These are phyloP conservation scores for Archips crataeganus DNA, from an alignment of 2,888 invertebrate genomes.

Conservation along the genomic window DNA sequence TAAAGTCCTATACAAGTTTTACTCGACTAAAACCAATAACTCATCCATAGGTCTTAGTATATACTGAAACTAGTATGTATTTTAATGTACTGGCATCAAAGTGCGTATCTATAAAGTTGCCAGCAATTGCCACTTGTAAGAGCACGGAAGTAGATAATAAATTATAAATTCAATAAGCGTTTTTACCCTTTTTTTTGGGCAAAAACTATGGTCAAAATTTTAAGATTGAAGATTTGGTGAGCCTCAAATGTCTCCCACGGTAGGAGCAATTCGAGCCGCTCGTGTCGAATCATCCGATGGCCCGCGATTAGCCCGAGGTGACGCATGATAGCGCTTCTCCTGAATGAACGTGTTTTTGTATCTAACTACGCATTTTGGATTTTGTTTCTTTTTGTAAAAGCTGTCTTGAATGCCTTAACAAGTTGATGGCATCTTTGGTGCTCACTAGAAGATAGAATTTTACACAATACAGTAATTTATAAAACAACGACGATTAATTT, in stretches of 20 bases:
- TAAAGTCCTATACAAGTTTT: no score
- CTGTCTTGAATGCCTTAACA: constrained; percentile 23
- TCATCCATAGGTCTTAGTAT: no score
- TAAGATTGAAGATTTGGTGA: constrained; percentile 48
- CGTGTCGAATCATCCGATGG: constrained; percentile 82
- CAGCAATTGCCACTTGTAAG: no score
- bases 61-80: no score
- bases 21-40: no score
- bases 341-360: constrained; percentile 80
- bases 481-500: neutral
- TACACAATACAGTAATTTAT: no score
- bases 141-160: no score
- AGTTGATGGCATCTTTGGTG: constrained; percentile 10
- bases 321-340: constrained; percentile 65
- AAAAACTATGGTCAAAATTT: neutral
- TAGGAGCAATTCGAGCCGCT: constrained; percentile 81
- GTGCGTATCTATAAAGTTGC: no score
- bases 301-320: constrained; percentile 64
- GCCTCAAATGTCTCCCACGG: constrained; percentile 76
- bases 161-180: no score
- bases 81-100: no score
- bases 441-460: neutral
- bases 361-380: constrained; percentile 65
- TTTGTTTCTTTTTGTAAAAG: constrained; percentile 35
- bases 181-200: neutral